Conservation (phyloP, 1,140 invertebrate genomes). For the Brachionus rubens region DNA sequence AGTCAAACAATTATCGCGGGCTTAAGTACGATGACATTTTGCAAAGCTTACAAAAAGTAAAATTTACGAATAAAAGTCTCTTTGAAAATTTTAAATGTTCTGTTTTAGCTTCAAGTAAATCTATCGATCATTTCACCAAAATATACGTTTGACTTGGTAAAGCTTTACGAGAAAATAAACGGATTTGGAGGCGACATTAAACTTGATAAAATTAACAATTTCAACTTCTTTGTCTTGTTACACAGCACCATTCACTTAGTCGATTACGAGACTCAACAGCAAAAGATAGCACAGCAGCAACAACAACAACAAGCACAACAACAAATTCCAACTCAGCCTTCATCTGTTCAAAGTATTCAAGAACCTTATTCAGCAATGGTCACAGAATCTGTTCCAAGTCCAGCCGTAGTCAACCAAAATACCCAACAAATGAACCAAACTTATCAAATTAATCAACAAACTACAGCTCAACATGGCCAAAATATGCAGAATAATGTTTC, state of each 20-base stretch:
- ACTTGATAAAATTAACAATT: slow-evolving; percentile 14
- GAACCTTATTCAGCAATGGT: no score
- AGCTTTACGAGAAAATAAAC: neutral
- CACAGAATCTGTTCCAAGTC: no score
- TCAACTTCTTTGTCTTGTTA: neutral
- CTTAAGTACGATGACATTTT: slow-evolving; percentile 21
- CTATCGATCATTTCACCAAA: slow-evolving; percentile 34
- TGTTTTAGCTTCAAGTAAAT: neutral
- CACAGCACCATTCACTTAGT: slow-evolving; percentile 10
- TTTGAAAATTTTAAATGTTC: neutral
- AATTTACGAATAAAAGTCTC: neutral
- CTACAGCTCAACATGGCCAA: no score
- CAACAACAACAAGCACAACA: neutral
- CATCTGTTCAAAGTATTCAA: neutral
- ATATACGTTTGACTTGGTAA: neutral
- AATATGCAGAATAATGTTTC: no score
- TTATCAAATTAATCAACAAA: no score
- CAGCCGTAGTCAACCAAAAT: no score
- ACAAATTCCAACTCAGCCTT: neutral
- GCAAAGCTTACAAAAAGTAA: slow-evolving; percentile 9
- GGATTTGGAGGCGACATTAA: neutral
- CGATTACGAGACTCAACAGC: slow-evolving; percentile 20
- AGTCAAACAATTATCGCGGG: slow-evolving; percentile 18
- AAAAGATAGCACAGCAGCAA: neutral
- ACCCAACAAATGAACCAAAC: no score